These are phyloP conservation scores for Phalacrocorax carbo DNA, from an alignment of 2,113 vertebrate species.

Conservation along the genomic window DNA sequence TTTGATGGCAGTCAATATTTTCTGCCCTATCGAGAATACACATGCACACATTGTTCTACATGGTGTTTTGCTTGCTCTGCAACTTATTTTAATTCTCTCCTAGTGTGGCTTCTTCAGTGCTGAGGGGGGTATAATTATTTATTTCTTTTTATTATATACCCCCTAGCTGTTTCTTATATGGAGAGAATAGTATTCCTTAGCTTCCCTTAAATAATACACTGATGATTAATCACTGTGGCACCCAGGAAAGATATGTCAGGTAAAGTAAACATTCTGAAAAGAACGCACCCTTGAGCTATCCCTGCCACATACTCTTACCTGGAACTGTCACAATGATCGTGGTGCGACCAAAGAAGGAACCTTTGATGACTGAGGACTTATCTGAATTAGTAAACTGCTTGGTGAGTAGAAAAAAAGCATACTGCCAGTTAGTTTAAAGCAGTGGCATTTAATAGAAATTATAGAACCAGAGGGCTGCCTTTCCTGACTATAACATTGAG, in stretches of 20 bases:
- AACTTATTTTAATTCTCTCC: background rate
- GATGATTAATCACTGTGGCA: constrained; percentile 59
- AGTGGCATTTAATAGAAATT: background rate
- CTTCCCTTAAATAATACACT: constrained; percentile 33
- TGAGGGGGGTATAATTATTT: background rate
- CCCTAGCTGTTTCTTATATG: background rate
- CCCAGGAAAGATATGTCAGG: constrained; percentile 45
- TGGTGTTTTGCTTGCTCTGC: background rate
- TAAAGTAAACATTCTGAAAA: constrained; percentile 67
- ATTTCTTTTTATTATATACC: background rate
- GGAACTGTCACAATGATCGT: constrained; percentile 61
- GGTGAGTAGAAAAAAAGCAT: constrained; percentile 31
- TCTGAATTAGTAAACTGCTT: constrained; percentile 32
- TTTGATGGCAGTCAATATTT: background rate
- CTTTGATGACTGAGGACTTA: constrained; percentile 41
- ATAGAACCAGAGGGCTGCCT: background rate
- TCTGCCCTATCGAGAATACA: background rate
- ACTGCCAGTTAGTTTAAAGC: background rate
- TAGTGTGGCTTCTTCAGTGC: background rate
- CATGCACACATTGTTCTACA: background rate
- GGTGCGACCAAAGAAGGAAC: constrained; percentile 11
- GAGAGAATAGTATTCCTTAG: background rate
- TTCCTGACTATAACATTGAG: background rate
- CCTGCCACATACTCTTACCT: constrained; percentile 61
- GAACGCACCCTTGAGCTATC: constrained; percentile 67